Evolutionary conservation across 2,113 vertebrate species (phyloP), one percentile per base, ranked within the genome.

Genomic region (Pedionomus torquatus): DNA sequence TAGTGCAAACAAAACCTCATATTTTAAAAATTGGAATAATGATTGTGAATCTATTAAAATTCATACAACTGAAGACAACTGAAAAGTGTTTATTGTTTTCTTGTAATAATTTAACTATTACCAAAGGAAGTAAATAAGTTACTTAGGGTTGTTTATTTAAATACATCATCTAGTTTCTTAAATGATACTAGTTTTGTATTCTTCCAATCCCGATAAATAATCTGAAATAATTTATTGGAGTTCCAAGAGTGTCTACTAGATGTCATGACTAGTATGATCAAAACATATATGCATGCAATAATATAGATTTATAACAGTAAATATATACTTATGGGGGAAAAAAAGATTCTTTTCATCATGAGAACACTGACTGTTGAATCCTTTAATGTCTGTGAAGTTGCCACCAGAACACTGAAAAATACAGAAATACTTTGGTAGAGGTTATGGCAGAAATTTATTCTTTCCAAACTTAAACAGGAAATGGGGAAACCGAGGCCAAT

Each of bases 1-100:
- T 1, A 61, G 4, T 37, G 8, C 1, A 23, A 75, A 78, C 5
- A 71, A 65, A 55, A 4, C 3, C 1, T 1, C 7, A 52, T 0
- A 5, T 63, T 82, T 82, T 20, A 65, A 61, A 83, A 82, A 57
- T 4, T 41, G 10, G 9, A 68, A 49, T 31, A n/a, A 49, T 25
- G 9, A 57, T 43, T 52, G 6, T 39, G 64, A 61, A 81, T 65
- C 8, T n/a, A 21, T 69, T 57, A 3, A 72, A 72, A 83, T 69
- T 71, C 18, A 55, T 57, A 46, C 10, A 54, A 25, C 4, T 54
- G 28, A 31, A 24, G 9, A 35, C 19, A 70, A 54, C 6, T 31
- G 24, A 43, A 78, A 58, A n/a, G 3, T 35, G 5, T 37, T 77
- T 75, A 33, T 30, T 76, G 31, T 26, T n/a, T n/a, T n/a, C n/a